phyloP scores from a whole-genome alignment of 2,797 vertebrate species.

The Enteromius fasciolatus region DNA sequence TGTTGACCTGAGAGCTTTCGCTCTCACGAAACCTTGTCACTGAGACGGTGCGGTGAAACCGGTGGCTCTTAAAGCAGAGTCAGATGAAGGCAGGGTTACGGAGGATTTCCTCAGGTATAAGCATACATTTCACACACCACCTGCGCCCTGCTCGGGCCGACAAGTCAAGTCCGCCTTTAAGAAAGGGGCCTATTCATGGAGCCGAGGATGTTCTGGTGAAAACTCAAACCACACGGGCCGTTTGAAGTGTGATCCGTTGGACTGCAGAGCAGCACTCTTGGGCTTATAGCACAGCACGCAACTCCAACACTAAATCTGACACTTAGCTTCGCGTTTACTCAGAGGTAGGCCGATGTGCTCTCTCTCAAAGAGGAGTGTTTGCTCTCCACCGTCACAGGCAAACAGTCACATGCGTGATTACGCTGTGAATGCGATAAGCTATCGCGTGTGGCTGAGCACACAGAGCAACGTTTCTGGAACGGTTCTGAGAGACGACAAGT shows the following conservation, averaged over 20 bases:
- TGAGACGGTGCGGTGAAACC: conserved; percentile 17
- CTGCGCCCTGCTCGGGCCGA: neutral
- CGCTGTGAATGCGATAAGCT: conserved; percentile 43
- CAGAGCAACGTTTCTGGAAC: conserved; percentile 42
- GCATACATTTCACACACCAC: conserved; percentile 20
- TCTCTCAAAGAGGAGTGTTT: conserved; percentile 26
- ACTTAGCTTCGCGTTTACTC: conserved; percentile 31
- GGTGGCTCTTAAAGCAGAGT: neutral
- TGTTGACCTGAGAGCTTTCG: conserved; percentile 32
- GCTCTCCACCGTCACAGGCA: conserved; percentile 33
- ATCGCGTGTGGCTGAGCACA: conserved; percentile 33
- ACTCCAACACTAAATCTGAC: conserved; percentile 17
- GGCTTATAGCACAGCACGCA: conserved; percentile 19
- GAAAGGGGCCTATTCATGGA: conserved; percentile 31
- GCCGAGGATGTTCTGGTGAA: conserved; percentile 37
- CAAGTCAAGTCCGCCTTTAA: conserved; percentile 10
- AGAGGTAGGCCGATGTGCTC: conserved; percentile 35
- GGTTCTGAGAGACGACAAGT: conserved; percentile 1
- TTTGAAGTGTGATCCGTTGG: conserved; percentile 41
- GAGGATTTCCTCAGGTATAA: conserved; percentile 48
- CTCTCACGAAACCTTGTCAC: conserved; percentile 41
- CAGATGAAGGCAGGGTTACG: conserved; percentile 29
- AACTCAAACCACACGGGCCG: conserved; percentile 31
- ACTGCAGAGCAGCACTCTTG: conserved; percentile 1
- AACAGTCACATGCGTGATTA: conserved; percentile 48